Evolutionary conservation across 2,888 invertebrate genomes (phyloP).

Genomic region (Parochlus steinenii): DNA sequence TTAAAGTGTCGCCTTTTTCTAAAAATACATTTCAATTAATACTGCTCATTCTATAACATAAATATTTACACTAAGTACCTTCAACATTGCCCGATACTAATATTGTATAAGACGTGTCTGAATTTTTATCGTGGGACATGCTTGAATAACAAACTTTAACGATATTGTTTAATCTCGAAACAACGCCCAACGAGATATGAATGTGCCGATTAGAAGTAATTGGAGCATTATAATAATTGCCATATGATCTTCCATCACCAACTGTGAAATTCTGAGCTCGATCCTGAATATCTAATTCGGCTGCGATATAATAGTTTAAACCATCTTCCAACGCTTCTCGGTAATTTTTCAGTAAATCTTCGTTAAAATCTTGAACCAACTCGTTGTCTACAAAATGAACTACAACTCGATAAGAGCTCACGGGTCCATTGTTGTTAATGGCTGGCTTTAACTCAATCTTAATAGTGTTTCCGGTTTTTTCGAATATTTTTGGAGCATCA

Average conservation of each 20-base stretch:
- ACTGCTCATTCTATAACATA: neutral
- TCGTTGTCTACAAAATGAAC: constrained; percentile 48
- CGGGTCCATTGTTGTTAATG: constrained; percentile 60
- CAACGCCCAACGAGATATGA: constrained; percentile 52
- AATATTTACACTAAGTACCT: neutral
- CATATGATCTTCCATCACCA: constrained; percentile 58
- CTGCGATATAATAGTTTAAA: constrained; percentile 65
- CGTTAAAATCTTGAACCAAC: constrained; percentile 43
- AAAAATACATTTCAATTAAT: neutral
- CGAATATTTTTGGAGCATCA: constrained; percentile 43
- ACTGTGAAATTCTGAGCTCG: constrained; percentile 51
- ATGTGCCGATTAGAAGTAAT: constrained; percentile 43
- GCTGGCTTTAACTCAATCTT: constrained; percentile 49
- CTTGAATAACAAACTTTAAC: constrained; percentile 49
- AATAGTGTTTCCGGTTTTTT: constrained; percentile 42
- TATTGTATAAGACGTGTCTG: no score
- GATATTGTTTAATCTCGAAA: constrained; percentile 47
- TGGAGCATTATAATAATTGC: constrained; percentile 60
- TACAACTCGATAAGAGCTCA: constrained; percentile 55
- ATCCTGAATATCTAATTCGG: constrained; percentile 45
- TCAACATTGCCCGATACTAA: no score
- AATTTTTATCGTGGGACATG: constrained; percentile 30
- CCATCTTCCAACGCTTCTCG: constrained; percentile 48
- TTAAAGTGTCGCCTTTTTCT: constrained; percentile 29
- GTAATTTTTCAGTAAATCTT: constrained; percentile 44